A percentile compares a stretch with the other conserved stretches of the same genome.
Evolutionary conservation across 2,113 vertebrate genomes (phyloP).

Genomic region (Leucosticte australis): DNA sequence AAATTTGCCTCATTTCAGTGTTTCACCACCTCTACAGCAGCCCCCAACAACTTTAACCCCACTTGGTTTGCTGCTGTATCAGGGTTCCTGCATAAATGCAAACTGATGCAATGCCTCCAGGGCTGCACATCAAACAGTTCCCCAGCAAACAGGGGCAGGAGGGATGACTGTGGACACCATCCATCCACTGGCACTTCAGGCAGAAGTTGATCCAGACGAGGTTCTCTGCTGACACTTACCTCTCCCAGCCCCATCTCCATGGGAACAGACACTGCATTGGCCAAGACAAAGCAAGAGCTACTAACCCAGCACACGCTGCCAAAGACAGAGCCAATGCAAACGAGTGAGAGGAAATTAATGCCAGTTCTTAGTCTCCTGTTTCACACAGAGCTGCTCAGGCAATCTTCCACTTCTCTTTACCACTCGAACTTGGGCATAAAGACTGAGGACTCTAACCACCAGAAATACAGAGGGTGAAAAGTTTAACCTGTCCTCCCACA

Average conservation of each 20-base stretch:
- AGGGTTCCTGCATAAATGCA: background rate
- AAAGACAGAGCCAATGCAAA: conserved; percentile 10
- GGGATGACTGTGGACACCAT: background rate
- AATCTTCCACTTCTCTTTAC: background rate
- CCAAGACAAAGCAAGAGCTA: conserved; percentile 37
- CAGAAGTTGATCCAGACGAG: background rate
- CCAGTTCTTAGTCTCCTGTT: background rate
- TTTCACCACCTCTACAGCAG: background rate
- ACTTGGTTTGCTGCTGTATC: too few relatives aligned
- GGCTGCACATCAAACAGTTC: background rate
- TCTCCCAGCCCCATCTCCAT: conserved; percentile 36
- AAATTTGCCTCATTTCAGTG: background rate
- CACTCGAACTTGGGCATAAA: rapidly evolving
- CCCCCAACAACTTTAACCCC: background rate
- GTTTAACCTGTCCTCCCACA: background rate
- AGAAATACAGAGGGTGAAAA: background rate
- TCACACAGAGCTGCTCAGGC: background rate
- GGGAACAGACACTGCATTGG: conserved; percentile 28
- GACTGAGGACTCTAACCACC: background rate
- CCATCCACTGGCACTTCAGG: background rate
- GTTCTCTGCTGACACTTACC: background rate
- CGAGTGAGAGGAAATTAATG: conserved; percentile 8
- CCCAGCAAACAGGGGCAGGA: background rate
- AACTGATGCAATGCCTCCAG: background rate
- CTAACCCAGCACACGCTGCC: background rate